Evolutionary conservation across 2,888 invertebrate species (phyloP).

Genomic region (Sisyra terminalis): DNA sequence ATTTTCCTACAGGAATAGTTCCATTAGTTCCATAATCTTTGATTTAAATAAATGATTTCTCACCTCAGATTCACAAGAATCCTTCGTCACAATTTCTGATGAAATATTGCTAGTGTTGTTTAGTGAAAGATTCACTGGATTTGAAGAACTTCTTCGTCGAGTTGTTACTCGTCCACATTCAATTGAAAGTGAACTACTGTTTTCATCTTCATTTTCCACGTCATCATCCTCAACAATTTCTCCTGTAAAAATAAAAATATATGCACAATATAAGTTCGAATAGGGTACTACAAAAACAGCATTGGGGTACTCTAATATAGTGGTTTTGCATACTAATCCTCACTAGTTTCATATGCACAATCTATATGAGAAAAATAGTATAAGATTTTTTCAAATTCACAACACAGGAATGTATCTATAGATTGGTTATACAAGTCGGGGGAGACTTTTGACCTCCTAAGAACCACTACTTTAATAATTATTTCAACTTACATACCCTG

Average conservation of each 20-base stretch:
- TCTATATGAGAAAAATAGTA: too few species aligned
- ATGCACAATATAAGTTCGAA: neutral
- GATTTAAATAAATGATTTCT: constrained; percentile 6
- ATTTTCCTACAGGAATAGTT: neutral
- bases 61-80: constrained; percentile 25
- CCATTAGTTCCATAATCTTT: neutral
- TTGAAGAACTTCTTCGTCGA: constrained; percentile 55
- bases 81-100: constrained; percentile 32
- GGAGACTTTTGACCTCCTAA: too few species aligned
- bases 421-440: too few species aligned
- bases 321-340: too few species aligned
- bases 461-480: too few species aligned
- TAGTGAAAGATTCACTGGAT: constrained; percentile 66
- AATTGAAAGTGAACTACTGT: constrained; percentile 16
- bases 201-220: constrained; percentile 19
- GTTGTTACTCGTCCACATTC: constrained; percentile 28
- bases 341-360: too few species aligned
- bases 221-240: constrained; percentile 30
- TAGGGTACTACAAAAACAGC: neutral
- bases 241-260: constrained; percentile 15
- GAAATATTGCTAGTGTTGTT: constrained; percentile 50
- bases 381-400: too few species aligned
- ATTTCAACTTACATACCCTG: too few species aligned
- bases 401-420: too few species aligned
- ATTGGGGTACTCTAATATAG: neutral